phyloP scores from a whole-genome alignment of 2,888 invertebrate genomes.

The Zelleria hepariella region DNA sequence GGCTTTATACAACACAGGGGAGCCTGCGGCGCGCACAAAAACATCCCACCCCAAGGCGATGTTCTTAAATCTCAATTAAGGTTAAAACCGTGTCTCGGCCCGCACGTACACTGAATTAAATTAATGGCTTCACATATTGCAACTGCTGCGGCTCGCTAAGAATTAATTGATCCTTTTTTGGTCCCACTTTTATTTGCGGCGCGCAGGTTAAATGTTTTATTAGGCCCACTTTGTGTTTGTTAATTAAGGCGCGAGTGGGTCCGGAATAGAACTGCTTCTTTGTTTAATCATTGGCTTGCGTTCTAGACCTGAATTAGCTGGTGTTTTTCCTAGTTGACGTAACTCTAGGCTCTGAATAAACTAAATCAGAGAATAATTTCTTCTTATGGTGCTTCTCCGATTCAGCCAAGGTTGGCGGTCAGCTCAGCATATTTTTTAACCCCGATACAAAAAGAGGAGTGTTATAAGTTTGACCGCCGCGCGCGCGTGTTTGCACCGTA shows the following conservation, averaged over 20 bases:
- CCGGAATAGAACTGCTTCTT: slow-evolving; percentile 28
- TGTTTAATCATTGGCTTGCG: slow-evolving; percentile 20
- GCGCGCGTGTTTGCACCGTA: no score
- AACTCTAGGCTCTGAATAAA: not conserved
- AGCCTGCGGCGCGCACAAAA: slow-evolving; percentile 33
- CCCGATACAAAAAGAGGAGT: no score
- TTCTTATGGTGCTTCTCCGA: no score
- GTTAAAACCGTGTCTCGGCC: slow-evolving; percentile 64
- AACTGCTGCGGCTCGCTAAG: slow-evolving; percentile 39
- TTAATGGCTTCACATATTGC: slow-evolving; percentile 71
- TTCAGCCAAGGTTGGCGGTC: no score
- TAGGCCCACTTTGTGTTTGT: slow-evolving; percentile 37
- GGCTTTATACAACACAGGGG: not conserved
- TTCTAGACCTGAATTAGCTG: not conserved
- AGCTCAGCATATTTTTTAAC: no score
- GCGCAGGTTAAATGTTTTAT: slow-evolving; percentile 61
- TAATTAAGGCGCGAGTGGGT: slow-evolving; percentile 37
- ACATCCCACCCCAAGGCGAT: slow-evolving; percentile 38
- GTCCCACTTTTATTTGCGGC: slow-evolving; percentile 26
- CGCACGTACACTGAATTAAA: slow-evolving; percentile 68
- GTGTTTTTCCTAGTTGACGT: not conserved
- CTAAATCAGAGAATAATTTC: no score
- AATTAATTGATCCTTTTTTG: slow-evolving; percentile 65
- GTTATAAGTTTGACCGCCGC: no score
- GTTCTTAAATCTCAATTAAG: slow-evolving; percentile 72